Conservation (phyloP, 1,140 invertebrate species). For the Formica selysi region DNA sequence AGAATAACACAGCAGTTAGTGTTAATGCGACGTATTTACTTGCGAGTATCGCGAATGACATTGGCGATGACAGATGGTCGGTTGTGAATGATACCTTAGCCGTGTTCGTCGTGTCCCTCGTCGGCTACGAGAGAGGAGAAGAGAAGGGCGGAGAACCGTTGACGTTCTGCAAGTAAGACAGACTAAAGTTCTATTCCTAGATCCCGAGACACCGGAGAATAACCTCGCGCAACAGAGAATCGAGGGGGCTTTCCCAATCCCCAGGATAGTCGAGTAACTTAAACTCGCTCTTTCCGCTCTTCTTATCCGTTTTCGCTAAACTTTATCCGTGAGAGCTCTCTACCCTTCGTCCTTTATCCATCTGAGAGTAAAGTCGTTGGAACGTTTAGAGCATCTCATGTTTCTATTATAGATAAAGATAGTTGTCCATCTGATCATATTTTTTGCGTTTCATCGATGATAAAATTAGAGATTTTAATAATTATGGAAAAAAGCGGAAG, state of each 20-base stretch:
- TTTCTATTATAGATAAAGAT: not conserved
- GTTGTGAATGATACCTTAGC: constrained; percentile 26
- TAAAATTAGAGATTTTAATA: not conserved
- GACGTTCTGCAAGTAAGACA: constrained; percentile 31
- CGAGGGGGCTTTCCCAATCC: constrained; percentile 76
- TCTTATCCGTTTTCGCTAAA: constrained; percentile 14
- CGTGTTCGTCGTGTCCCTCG: not conserved
- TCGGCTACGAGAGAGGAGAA: constrained; percentile 10
- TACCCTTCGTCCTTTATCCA: not conserved
- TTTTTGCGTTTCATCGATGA: not conserved
- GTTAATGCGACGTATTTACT: not conserved
- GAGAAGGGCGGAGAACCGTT: constrained; percentile 25
- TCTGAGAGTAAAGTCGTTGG: constrained; percentile 4
- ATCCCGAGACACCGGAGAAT: constrained; percentile 72
- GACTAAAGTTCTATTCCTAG: constrained; percentile 72
- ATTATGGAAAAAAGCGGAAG: not conserved
- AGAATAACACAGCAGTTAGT: not conserved
- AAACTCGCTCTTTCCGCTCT: not conserved
- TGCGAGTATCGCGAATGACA: not conserved
- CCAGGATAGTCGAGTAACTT: constrained; percentile 58
- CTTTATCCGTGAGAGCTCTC: not conserved
- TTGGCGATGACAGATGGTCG: not conserved
- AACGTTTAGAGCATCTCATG: not conserved
- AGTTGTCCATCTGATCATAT: not conserved
- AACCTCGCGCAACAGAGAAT: constrained; percentile 66